Base-by-base conservation (phyloP, 2,113 vertebrate species). In the Scopus umbretta region DNA sequence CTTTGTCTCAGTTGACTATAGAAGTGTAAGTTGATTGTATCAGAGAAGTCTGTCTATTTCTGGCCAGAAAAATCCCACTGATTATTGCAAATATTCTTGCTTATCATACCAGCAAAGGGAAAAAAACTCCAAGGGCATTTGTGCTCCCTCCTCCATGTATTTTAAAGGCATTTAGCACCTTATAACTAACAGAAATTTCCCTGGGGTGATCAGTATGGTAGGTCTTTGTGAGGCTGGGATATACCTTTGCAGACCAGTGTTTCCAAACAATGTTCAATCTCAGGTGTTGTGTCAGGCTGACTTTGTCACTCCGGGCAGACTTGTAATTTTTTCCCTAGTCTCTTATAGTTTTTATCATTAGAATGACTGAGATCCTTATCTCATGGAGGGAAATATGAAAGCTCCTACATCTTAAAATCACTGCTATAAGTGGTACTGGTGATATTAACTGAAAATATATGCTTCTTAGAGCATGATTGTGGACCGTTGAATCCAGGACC, bases 131-230 rank as follows among this genome's bases (percentile, higher is more conserved):
- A 76, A 76, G 13, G n/a, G 8, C 12, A 70, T 13, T 49, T 0
- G 0, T 56, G 5, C 21, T 90, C 0, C 0, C 17, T 50, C 27
- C 66, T 50, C 9, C 16, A 9, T 4, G 0, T 40, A 11, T 29
- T 86, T 79, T 52, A 47, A 63, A 56, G 7, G 7, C 4, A 30
- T 72, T 73, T 62, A 50, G 4, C 3, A 22, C 29, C 9, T 52
- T 52, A 40, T 1, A 55, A 13, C 25, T 23, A 56, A 30, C 8
- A n/a, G n/a, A 76, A 72, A 56, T 45, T 61, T 76, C 17, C n/a
- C 23, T 58, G 22, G 65, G 27, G 18, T 42, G 26, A 59, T 62
- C 36, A 56, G 12, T 63, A 20, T 27, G 29, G 7, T 15, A 23
- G 25, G 43, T 50, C 27, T 72, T 45, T 62, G 6, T n/a, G 4